Conservation (phyloP, 2,888 invertebrate species). For the Lepidonotus clava region DNA sequence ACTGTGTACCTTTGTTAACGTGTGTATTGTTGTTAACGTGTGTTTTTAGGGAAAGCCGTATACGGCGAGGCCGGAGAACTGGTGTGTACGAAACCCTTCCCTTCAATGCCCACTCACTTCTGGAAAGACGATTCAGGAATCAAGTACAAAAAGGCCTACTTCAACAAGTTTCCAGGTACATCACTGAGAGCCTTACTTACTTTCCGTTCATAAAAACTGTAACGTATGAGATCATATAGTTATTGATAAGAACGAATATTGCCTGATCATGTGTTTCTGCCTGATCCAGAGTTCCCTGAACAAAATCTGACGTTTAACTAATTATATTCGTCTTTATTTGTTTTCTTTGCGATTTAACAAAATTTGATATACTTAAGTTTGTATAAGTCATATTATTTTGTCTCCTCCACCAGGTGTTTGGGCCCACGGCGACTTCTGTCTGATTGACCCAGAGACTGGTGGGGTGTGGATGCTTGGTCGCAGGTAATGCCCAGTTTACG, state of each 20-base stretch:
- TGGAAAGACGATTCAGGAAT: constrained; percentile 81
- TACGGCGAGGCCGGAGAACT: constrained; percentile 82
- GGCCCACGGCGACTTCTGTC: constrained; percentile 83
- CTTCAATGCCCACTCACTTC: constrained; percentile 83
- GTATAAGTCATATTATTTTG: background rate
- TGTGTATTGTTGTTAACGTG: background rate
- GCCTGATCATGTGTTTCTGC: background rate
- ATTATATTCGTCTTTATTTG: background rate
- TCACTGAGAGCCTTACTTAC: too few relatives aligned
- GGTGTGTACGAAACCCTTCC: constrained; percentile 83
- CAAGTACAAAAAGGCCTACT: constrained; percentile 82
- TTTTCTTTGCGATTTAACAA: too few relatives aligned
- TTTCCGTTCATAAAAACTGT: too few relatives aligned
- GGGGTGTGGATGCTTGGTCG: constrained; percentile 84
- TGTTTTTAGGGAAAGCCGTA: constrained; percentile 80
- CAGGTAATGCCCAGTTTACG: constrained; percentile 81
- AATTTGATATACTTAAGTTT: background rate
- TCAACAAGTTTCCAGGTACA: constrained; percentile 80
- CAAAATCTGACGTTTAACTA: background rate
- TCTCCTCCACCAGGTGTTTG: constrained; percentile 80
- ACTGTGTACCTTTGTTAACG: background rate
- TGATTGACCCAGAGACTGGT: constrained; percentile 81
- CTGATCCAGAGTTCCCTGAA: background rate
- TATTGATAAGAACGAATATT: too few relatives aligned
- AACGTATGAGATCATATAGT: too few relatives aligned